Evolutionary conservation across 2,797 vertebrate genomes (phyloP).

Genomic region (Sylvia borin): DNA sequence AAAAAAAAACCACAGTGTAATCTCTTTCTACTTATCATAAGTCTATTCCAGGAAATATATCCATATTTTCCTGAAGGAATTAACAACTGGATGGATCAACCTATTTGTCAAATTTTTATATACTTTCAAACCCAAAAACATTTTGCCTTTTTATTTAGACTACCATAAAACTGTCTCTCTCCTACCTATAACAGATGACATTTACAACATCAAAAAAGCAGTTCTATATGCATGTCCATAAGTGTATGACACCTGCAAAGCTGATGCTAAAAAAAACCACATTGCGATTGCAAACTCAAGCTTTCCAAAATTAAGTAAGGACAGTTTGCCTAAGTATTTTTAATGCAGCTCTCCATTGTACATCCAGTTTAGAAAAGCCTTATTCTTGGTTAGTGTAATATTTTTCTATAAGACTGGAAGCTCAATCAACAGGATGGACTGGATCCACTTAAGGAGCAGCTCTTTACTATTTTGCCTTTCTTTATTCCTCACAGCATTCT

Average conservation of each 20-base stretch:
- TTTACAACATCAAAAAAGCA: background rate
- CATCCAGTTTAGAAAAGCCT: background rate
- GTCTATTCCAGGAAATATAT: background rate
- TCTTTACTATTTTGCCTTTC: background rate
- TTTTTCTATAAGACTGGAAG: background rate
- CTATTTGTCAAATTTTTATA: background rate
- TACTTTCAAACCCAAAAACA: background rate
- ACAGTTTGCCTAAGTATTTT: background rate
- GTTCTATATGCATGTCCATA: background rate
- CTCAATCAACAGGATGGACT: background rate
- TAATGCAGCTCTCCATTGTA: background rate
- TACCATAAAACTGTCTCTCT: background rate
- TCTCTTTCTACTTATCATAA: background rate
- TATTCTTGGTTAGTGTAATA: background rate
- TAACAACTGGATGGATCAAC: background rate
- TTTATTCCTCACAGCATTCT: background rate
- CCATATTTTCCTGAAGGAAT: background rate
- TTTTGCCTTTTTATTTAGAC: background rate
- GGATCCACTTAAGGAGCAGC: background rate
- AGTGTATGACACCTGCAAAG: background rate
- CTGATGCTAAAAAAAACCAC: background rate
- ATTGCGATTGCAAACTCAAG: background rate
- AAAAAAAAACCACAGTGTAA: background rate
- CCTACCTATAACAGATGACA: background rate
- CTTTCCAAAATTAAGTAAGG: background rate